Conservation (phyloP, 37 sponge, comb jelly and placozoan genomes). For the Dysidea cf. avara region DNA sequence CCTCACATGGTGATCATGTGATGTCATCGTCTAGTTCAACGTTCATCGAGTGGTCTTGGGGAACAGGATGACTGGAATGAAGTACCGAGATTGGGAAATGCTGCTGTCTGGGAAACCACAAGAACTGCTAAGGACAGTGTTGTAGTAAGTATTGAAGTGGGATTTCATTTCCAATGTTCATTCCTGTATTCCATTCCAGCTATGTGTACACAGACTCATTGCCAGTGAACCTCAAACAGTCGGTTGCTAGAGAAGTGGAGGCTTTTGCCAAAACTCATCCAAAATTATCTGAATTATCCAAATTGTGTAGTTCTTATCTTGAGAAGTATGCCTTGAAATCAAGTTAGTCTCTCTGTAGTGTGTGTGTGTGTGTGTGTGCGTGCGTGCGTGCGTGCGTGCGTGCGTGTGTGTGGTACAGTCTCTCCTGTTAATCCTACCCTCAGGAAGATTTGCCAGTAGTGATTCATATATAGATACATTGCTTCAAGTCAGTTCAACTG, state of each 20-base stretch:
- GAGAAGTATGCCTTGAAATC: constrained; percentile 42
- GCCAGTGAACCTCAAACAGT: constrained; percentile 10
- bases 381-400: no score
- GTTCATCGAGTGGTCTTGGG: constrained; percentile 38
- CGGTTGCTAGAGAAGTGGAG: constrained; percentile 31
- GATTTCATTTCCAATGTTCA: not conserved
- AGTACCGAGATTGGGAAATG: constrained; percentile 50
- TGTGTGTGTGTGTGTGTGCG: no score
- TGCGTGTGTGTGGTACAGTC: no score
- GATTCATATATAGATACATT: not conserved
- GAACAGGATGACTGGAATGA: constrained; percentile 11
- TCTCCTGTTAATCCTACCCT: no score
- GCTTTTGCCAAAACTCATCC: constrained; percentile 5
- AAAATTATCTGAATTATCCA: constrained; percentile 19
- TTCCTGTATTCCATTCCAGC: constrained; percentile 4
- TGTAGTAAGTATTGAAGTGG: constrained; percentile 17
- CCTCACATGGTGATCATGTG: not conserved
- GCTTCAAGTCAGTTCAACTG: no score
- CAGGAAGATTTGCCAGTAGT: no score
- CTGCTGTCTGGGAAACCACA: constrained; percentile 9
- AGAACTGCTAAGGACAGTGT: constrained; percentile 2
- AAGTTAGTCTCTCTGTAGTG: constrained; percentile 24
- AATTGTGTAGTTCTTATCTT: constrained; percentile 40
- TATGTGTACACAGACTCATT: constrained; percentile 31
- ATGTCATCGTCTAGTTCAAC: not conserved